Conservation (phyloP, 2,113 vertebrate genomes). For the Hyperopisus bebe region DNA sequence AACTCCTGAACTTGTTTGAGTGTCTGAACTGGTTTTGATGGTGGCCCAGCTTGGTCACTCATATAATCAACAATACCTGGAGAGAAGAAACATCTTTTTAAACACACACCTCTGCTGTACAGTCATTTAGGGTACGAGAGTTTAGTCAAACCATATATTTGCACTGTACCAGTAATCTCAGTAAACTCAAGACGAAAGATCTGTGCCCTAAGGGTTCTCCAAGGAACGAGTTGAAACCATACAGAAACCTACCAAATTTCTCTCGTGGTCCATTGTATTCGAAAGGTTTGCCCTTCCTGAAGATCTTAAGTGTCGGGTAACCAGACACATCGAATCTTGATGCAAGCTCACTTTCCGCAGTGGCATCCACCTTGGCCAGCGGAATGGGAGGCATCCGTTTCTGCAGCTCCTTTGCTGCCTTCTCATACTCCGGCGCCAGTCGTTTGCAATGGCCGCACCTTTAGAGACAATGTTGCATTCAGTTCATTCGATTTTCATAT, state of each 20-base stretch:
- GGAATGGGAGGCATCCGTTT: conserved; percentile 73
- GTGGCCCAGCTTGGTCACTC: conserved; percentile 85
- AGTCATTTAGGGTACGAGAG: neutral
- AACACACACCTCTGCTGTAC: neutral
- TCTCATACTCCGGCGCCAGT: conserved; percentile 91
- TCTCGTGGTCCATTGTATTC: conserved; percentile 90
- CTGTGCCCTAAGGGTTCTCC: neutral
- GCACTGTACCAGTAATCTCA: neutral
- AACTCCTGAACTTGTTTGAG: conserved; percentile 86
- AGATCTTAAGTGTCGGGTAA: conserved; percentile 91
- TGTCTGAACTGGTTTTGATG: conserved; percentile 79
- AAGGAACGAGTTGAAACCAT: neutral
- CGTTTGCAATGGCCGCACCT: conserved; percentile 97
- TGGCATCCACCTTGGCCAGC: conserved; percentile 87
- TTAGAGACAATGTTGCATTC: neutral
- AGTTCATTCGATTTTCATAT: neutral
- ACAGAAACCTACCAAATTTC: conserved; percentile 65
- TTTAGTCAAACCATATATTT: neutral
- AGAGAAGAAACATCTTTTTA: neutral
- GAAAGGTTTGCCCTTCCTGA: conserved; percentile 84
- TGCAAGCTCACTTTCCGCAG: conserved; percentile 69
- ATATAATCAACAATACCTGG: conserved; percentile 88
- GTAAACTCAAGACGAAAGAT: neutral
- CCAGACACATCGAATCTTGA: conserved; percentile 77
- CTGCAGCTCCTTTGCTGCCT: conserved; percentile 82